Evolutionary conservation across 2,888 invertebrate species (phyloP).

Genomic region (Amphimallon solstitiale): DNA sequence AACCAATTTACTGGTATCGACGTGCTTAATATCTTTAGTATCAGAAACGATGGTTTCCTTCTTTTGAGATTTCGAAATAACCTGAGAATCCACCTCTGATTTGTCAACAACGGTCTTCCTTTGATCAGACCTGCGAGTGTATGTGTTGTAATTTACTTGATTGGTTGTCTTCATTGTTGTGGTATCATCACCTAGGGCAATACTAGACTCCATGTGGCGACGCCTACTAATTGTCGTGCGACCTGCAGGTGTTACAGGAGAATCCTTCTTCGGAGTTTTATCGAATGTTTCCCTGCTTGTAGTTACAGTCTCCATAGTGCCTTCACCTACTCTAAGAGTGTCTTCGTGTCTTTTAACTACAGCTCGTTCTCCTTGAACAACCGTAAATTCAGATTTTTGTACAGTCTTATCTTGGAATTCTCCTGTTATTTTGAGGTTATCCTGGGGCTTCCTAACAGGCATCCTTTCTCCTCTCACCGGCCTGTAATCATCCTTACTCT

Average conservation of each 20-base stretch:
- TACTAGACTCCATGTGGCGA: constrained; percentile 75
- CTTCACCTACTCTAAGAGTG: constrained; percentile 65
- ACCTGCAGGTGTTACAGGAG: constrained; percentile 61
- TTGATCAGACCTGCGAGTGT: constrained; percentile 50
- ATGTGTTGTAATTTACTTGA: constrained; percentile 67
- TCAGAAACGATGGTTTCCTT: not conserved
- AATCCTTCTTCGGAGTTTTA: constrained; percentile 67
- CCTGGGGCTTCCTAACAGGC: constrained; percentile 67
- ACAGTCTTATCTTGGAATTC: constrained; percentile 64
- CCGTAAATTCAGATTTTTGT: constrained; percentile 63
- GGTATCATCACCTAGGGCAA: constrained; percentile 70
- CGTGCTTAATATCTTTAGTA: constrained; percentile 30
- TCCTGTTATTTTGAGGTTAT: constrained; percentile 68
- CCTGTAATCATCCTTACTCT: constrained; percentile 62
- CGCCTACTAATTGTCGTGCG: constrained; percentile 66
- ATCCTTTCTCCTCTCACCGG: constrained; percentile 64
- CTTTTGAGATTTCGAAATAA: constrained; percentile 14
- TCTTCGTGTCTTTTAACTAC: constrained; percentile 65
- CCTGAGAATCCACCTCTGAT: constrained; percentile 44
- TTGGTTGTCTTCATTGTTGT: constrained; percentile 68
- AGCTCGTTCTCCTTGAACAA: constrained; percentile 64
- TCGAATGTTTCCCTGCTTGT: constrained; percentile 66
- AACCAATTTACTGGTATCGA: constrained; percentile 41
- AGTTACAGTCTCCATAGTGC: constrained; percentile 66
- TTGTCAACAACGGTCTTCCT: constrained; percentile 43